Percentiles rank a stretch among this genome's conserved stretches.
phyloP scores from a whole-genome alignment of 2,797 vertebrate genomes.

The Picus viridis region DNA sequence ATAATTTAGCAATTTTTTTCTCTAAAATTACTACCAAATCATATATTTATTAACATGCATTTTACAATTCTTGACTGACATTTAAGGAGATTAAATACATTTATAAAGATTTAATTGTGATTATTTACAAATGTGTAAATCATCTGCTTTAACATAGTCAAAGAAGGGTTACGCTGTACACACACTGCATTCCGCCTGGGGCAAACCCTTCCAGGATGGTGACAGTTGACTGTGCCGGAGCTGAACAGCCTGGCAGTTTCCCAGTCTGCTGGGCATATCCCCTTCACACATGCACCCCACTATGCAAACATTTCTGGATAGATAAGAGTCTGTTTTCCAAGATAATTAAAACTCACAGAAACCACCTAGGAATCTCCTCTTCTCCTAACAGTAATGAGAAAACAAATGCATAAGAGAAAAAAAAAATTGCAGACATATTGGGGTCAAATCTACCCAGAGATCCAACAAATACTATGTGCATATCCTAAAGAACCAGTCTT shows the following conservation, averaged over 20 bases:
- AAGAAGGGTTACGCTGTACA: background rate
- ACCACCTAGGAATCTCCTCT: background rate
- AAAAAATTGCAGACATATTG: background rate
- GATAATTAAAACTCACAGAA: slow-evolving; percentile 2
- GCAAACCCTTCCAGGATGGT: background rate
- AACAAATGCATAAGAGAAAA: background rate
- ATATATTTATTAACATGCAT: background rate
- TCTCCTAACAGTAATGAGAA: background rate
- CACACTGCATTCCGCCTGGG: background rate
- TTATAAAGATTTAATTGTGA: background rate
- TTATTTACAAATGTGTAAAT: background rate
- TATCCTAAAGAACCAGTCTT: background rate
- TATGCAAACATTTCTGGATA: background rate
- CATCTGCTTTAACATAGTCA: background rate
- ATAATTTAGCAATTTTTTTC: background rate
- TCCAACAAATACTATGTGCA: background rate
- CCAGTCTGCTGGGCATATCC: background rate
- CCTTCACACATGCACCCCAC: too few species aligned
- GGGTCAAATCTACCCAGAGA: slow-evolving; percentile 4
- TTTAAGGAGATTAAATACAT: background rate
- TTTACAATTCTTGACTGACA: background rate
- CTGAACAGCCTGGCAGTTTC: background rate
- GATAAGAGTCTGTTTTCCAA: background rate
- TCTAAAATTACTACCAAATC: background rate
- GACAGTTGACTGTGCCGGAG: background rate